A percentile compares a stretch with the other conserved stretches of the same genome.
Conservation (phyloP, 2,797 vertebrate species). For the Amblyraja radiata region DNA sequence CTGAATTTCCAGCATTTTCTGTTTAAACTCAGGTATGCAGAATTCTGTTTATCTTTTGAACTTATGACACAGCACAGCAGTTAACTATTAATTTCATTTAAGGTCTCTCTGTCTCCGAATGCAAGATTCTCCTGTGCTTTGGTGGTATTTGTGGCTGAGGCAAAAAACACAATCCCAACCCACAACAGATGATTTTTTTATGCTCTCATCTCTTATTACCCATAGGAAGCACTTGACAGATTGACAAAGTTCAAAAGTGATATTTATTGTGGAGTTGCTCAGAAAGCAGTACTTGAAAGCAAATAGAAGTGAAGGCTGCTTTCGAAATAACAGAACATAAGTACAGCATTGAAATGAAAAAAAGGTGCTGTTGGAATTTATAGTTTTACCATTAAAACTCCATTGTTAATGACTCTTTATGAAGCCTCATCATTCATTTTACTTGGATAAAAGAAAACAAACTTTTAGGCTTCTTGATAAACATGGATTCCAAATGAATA, state of each 20-base stretch:
- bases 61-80: not conserved
- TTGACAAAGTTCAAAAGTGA: constrained; percentile 29
- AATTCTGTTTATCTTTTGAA: not conserved
- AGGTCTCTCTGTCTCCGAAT: not conserved
- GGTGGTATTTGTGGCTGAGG: constrained; percentile 1
- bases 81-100: constrained; percentile 3
- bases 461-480: constrained; percentile 23
- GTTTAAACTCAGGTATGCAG: not conserved
- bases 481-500: constrained; percentile 29
- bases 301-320: not conserved
- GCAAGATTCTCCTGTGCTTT: constrained; percentile 15
- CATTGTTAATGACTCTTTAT: not conserved
- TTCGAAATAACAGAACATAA: not conserved
- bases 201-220: constrained; percentile 32
- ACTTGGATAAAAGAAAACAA: not conserved
- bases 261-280: not conserved
- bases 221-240: constrained; percentile 26
- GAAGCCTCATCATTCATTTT: not conserved
- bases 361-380: not conserved
- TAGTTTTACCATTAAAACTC: not conserved
- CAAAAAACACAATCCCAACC: constrained; percentile 16
- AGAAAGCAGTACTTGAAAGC: constrained; percentile 10
- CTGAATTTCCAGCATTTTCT: not conserved
- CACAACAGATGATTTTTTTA: constrained; percentile 23
- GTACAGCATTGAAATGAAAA: not conserved